Conservation (phyloP, 2,888 invertebrate species). For the Dasypogon diadema region DNA sequence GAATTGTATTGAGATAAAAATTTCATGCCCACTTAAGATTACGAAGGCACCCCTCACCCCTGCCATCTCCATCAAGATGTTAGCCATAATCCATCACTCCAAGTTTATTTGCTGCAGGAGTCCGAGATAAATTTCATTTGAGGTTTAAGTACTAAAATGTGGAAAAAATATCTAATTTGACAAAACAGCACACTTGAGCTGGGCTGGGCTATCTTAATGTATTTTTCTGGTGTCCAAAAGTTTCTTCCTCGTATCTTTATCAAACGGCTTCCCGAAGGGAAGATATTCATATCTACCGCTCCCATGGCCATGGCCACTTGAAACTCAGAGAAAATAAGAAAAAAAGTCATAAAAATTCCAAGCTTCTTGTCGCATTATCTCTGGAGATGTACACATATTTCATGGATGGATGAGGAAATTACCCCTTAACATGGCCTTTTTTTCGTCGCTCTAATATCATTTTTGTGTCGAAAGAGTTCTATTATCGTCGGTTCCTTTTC, state of each 20-base stretch:
- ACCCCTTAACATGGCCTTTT: background rate
- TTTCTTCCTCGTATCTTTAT: background rate
- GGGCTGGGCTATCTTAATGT: background rate
- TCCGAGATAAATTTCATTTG: background rate
- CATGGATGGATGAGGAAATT: slow-evolving; percentile 31
- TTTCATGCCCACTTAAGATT: background rate
- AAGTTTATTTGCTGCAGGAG: background rate
- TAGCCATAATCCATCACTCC: background rate
- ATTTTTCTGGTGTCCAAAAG: background rate
- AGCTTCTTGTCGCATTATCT: slow-evolving; percentile 14
- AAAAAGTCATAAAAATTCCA: slow-evolving; percentile 24
- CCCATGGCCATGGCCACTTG: background rate
- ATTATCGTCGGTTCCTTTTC: background rate
- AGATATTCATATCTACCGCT: background rate
- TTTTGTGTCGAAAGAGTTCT: background rate
- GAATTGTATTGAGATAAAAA: background rate
- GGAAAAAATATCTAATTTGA: background rate
- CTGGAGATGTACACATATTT: slow-evolving; percentile 17
- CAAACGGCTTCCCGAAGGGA: background rate
- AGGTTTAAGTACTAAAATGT: background rate
- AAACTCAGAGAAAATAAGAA: background rate
- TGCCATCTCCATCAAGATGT: background rate
- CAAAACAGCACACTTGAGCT: background rate
- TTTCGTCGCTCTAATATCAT: background rate
- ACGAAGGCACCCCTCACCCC: background rate